These are phyloP conservation scores for Tamandua tetradactyla DNA, from an alignment of 2,797 vertebrate genomes.

Conservation along the genomic window DNA sequence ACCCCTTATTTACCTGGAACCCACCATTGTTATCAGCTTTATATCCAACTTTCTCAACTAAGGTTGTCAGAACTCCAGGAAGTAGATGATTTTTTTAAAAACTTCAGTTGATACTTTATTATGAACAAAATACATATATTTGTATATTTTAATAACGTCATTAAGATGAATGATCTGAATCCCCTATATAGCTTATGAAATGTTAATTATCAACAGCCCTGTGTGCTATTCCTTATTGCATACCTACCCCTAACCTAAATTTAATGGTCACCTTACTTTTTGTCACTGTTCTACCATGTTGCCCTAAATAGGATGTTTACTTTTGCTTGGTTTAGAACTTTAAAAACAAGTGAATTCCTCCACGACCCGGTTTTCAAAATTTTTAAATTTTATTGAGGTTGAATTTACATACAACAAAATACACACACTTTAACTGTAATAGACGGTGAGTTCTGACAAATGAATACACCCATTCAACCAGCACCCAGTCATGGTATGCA, in stretches of 20 bases:
- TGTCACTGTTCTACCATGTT: neutral
- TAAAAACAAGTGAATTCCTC: neutral
- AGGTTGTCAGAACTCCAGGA: neutral
- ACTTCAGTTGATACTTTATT: neutral
- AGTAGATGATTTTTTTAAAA: neutral
- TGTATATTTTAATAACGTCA: neutral
- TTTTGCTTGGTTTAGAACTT: conserved; percentile 24
- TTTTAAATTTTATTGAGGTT: neutral
- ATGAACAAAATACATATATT: neutral
- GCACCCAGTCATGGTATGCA: neutral
- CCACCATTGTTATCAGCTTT: neutral
- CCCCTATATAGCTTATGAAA: neutral
- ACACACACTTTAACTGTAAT: neutral
- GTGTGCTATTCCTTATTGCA: neutral
- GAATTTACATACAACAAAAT: neutral
- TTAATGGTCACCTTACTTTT: neutral
- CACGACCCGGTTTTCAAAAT: neutral
- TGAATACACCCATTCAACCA: neutral
- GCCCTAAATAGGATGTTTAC: neutral
- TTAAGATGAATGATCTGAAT: neutral
- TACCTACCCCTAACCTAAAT: neutral
- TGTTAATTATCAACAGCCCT: neutral
- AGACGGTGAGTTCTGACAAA: neutral
- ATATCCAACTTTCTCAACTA: neutral
- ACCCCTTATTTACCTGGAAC: neutral